Evolutionary conservation across 2,888 invertebrate species (phyloP), one percentile per base, ranked within the genome.

Genomic region (Deilephila porcellus): DNA sequence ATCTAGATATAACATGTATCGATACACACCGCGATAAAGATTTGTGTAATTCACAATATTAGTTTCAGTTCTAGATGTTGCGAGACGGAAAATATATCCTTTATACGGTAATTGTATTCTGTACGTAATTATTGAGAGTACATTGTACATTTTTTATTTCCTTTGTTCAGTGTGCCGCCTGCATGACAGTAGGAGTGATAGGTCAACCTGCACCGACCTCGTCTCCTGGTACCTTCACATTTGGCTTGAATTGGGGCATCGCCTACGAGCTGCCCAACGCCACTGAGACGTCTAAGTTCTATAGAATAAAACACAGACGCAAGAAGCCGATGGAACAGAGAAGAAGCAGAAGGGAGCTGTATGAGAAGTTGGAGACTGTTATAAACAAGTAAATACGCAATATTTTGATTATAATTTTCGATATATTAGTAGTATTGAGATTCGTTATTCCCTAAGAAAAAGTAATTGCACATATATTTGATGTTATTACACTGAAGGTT

Each of bases 171-270:
- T 88, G 95, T 45, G 96, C 97, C 0, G 93, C 95, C n/a, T 97
- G 97, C 78, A 82, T 96, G 90, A 96, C 97, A 34, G 93, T 96
- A 0, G 96, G 96, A 60, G 84, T 95, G 0, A 81, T 86, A 4
- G 86, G 86, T 0, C 85, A 85, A 81, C 96, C 96, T 0, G 84
- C 95, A 0, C 92, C 94, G 1, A 74, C 91, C 2, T 91, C 95
- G 0, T 75, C 88, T 0, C 93, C 95, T 4, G 95, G 95, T 8
- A 96, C 95, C 73, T 95, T 96, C 80, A 96, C 96, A 6, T 96
- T 96, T 86, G 97, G 96, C 0, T 86, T 97, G 56, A 97, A 97
- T 85, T 97, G 97, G 96, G 97, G 96, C 72, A 96, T 97, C 56
- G 96, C 97, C 0, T 97, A 97, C 77, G 92, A 96, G 78, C 86